Percentiles rank a stretch among this genome's conserved stretches.
These are phyloP conservation scores for Vireo griseus DNA, from an alignment of 2,797 vertebrate genomes.

Conservation along the genomic window DNA sequence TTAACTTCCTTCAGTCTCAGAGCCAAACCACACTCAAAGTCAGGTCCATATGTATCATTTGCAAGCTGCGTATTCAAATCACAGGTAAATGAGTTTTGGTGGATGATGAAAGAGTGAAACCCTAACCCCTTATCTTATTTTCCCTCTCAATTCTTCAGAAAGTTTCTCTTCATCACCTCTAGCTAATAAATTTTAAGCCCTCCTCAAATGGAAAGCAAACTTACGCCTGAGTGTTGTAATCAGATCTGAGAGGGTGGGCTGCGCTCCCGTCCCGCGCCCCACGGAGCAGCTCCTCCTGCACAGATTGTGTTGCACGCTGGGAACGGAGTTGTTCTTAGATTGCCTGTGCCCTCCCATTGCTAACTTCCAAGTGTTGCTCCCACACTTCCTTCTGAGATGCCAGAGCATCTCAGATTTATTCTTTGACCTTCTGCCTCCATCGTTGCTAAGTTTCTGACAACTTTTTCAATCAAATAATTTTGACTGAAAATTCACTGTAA, in stretches of 20 bases:
- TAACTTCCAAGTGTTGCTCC: background rate
- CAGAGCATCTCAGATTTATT: background rate
- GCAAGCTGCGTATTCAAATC: background rate
- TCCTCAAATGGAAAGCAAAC: background rate
- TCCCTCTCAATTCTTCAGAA: conserved; percentile 17
- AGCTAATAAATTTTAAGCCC: conserved; percentile 10
- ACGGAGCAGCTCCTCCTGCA: background rate
- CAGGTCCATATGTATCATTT: background rate
- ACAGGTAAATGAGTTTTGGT: background rate
- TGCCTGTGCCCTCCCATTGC: background rate
- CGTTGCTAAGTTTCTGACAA: background rate
- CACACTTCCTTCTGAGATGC: conserved; percentile 36
- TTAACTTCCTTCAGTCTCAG: background rate
- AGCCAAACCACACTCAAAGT: background rate
- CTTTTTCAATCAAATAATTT: background rate
- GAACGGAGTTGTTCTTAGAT: background rate
- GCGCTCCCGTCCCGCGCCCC: background rate
- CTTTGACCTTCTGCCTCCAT: conserved; percentile 11
- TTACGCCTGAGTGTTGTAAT: background rate
- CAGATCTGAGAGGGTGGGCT: background rate
- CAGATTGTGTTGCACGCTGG: background rate
- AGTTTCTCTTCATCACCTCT: conserved; percentile 30
- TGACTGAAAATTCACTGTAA: background rate
- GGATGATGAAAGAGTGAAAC: background rate
- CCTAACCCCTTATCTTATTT: background rate